Base-by-base conservation (phyloP, 1,140 invertebrate species). In the Papilio dardanus region DNA sequence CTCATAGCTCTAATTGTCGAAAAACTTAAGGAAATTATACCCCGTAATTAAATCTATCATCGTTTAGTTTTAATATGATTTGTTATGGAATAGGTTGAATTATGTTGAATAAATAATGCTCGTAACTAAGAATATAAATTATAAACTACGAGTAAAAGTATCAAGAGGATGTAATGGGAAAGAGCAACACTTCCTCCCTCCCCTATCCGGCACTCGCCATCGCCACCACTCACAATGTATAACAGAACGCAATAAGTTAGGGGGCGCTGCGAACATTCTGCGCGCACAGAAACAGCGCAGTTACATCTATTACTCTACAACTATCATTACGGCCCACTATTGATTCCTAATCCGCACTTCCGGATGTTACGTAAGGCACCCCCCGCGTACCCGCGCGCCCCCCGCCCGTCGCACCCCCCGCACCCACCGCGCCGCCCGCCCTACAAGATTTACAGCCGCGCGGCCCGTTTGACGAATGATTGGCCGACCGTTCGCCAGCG, bases 341-440 rank as follows among this genome's bases (percentile, higher is more conserved):
- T 92, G 91, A 93, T 93, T 93, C 91, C 91, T 93, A 93, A 93
- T 93, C 91, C 90, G 90, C 91, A 92, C 91, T 92, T 92, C 91
- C 91, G 88, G 89, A 88, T 88, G 87, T 92, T 92, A 91, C 89
- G 89, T 88, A 92, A 92, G 83, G 71, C 79, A 81, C 80, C 79
- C 74, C 58, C 31, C 42, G 76, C 65, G 74, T 78, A 75, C 65
- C 7, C 71, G 8, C 7, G n/a, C n/a, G 7, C 7, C 79, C 76
- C 65, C 7, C 71, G 8, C 7, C n/a, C n/a, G 7, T 33, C 31
- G 7, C 31, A 33, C 66, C 71, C 79, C 68, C 65, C 76, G 67
- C 71, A 74, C 74, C 58, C 68, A 77, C 74, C 65, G 74, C 67
- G 3, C 74, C 77, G 24, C 79, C 40, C 75, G 74, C 80, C 77